phyloP scores from a whole-genome alignment of 1,140 invertebrate genomes.

The Drosophila sp. region DNA sequence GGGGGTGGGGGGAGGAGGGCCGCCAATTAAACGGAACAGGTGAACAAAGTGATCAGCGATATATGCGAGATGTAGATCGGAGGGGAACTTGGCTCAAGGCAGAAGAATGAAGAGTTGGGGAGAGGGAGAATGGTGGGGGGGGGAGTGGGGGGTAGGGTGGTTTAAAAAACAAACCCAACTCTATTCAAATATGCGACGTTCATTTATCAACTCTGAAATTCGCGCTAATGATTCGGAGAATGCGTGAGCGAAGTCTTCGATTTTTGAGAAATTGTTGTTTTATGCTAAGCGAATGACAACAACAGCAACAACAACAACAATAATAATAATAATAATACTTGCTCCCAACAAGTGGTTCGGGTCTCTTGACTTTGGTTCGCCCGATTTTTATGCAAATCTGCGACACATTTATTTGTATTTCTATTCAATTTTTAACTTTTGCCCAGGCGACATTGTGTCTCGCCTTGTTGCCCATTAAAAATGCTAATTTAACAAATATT shows the following conservation, averaged over 20 bases:
- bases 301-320: constrained; percentile 34
- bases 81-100: no score
- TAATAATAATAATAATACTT: not conserved
- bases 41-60: constrained; percentile 53
- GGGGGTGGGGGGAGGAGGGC: not conserved
- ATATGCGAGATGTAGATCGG: not conserved
- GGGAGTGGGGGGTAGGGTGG: not conserved
- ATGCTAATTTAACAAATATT: constrained; percentile 72
- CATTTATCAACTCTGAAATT: constrained; percentile 50
- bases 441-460: constrained; percentile 76
- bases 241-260: constrained; percentile 31
- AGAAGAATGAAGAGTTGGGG: no score
- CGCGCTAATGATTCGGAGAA: constrained; percentile 67
- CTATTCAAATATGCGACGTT: constrained; percentile 49
- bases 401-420: constrained; percentile 25
- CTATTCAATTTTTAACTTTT: constrained; percentile 33
- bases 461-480: constrained; percentile 73
- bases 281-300: constrained; percentile 64
- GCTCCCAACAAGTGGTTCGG: constrained; percentile 22
- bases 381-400: constrained; percentile 56
- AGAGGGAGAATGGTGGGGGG: not conserved
- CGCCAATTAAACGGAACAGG: constrained; percentile 73
- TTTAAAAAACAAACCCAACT: constrained; percentile 13
- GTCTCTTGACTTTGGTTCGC: constrained; percentile 26
- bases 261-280: constrained; percentile 71